Evolutionary conservation across 92 coral and sea anemone genomes (phyloP), one percentile per base, ranked within the genome.

Genomic region (Porites cylindrica): DNA sequence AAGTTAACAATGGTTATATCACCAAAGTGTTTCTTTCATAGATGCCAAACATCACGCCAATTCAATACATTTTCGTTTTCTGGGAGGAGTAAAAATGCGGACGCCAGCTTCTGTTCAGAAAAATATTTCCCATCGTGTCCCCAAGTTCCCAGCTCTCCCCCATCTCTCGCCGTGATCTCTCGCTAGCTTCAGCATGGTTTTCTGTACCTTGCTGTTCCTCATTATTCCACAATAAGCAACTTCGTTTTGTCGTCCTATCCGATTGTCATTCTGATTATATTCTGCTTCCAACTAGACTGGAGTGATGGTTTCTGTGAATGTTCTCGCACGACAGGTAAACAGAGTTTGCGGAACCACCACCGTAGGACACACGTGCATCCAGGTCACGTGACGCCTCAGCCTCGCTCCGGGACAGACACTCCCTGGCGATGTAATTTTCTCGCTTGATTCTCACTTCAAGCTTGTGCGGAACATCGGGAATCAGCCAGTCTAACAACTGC

Each of bases 401-500:
- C 75, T 96, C 98, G 82, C 98, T 91, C 47, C 74, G 86, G 64
- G 94, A 82, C 79, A 97, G 58, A 73, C 96, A 91, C 83, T 90
- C 86, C 88, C 91, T 96, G 51, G 99, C 95, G 81, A 97, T 93
- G 87, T 75, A 96, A 32, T 92, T 93, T 72, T 97, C 99, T 38
- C 96, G 97, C 85, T 93, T 95, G 58, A 97, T 97, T 75, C 89
- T 93, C 66, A 91, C 90, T 66, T 97, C 97, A 70, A 97, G 88
- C 66, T 96, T 84, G 77, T 85, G 91, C 8, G 99, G 99, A n/a
- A 95, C 92, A 71, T 97, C 98, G 50, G 99, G 98, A 87, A 97
- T 94, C 9, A 93, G 82, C 97, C 97, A 97, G 89, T 95, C 95
- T 76, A 97, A 80, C 72, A 93, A 78, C 19, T 91, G 91, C 58